phyloP scores from a whole-genome alignment of 2,797 vertebrate genomes.

The Tolypeutes matacus region DNA sequence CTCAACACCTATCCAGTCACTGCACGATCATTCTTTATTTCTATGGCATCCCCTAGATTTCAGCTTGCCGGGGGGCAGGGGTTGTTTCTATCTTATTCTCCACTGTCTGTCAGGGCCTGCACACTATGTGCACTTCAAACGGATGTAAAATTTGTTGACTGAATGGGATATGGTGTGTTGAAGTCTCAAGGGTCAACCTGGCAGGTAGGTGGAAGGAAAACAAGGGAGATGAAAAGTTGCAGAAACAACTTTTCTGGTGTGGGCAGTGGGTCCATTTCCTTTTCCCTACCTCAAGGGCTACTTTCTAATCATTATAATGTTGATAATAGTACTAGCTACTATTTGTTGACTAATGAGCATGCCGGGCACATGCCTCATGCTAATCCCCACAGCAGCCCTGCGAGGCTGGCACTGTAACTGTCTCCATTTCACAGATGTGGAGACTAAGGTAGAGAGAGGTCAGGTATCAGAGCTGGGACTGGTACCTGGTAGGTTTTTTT shows the following conservation, averaged over 20 bases:
- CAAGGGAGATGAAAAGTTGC: background rate
- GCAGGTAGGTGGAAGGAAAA: background rate
- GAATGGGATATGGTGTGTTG: background rate
- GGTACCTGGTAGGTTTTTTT: background rate
- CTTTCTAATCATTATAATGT: background rate
- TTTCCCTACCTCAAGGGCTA: background rate
- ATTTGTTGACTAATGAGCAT: background rate
- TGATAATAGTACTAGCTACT: background rate
- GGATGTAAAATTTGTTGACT: background rate
- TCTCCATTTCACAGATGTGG: background rate
- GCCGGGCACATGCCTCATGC: background rate
- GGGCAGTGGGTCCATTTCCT: background rate
- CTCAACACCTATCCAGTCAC: background rate
- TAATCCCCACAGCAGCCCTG: background rate
- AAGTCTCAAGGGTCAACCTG: background rate
- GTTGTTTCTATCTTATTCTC: background rate
- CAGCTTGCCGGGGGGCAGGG: background rate
- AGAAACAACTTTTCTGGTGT: background rate
- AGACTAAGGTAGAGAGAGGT: background rate
- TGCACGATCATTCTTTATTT: too few relatives aligned
- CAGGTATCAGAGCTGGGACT: background rate
- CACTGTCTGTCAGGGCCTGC: background rate
- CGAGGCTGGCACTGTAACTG: background rate
- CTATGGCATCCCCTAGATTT: background rate
- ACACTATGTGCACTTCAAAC: background rate